These are phyloP conservation scores for Lepidocyrtinus sp. DNA, from an alignment of 2,888 invertebrate genomes.

Conservation along the genomic window DNA sequence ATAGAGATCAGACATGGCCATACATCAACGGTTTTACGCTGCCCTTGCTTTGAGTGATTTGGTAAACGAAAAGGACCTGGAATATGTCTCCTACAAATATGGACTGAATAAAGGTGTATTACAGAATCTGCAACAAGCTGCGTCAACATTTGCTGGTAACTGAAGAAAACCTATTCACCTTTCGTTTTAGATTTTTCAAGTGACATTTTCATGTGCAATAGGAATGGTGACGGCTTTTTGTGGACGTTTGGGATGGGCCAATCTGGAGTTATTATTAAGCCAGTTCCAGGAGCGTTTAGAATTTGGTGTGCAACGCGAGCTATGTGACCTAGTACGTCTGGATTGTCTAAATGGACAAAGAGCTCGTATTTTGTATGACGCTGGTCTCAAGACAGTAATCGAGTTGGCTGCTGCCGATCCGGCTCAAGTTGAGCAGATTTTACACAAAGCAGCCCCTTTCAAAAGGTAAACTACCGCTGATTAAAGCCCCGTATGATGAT, in stretches of 20 bases:
- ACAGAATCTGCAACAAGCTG: constrained; percentile 94
- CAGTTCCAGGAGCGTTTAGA: constrained; percentile 95
- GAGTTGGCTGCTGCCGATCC: constrained; percentile 84
- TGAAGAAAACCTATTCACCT: too few species aligned
- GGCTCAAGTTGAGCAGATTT: constrained; percentile 81
- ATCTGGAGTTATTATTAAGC: constrained; percentile 88
- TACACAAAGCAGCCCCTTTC: constrained; percentile 87
- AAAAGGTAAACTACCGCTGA: constrained; percentile 76
- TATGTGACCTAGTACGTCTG: constrained; percentile 91
- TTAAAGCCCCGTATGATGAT: not conserved
- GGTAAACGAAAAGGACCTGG: constrained; percentile 89
- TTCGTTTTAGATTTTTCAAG: too few species aligned
- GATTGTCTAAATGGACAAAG: constrained; percentile 86
- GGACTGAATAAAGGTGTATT: constrained; percentile 90
- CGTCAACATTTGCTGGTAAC: constrained; percentile 94
- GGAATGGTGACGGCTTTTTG: constrained; percentile 99
- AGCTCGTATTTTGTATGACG: constrained; percentile 87
- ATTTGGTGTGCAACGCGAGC: constrained; percentile 93
- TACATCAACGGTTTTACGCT: constrained; percentile 83
- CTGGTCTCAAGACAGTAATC: constrained; percentile 84
- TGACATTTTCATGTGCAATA: constrained; percentile 71
- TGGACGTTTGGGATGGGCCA: constrained; percentile 91
- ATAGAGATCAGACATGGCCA: constrained; percentile 65
- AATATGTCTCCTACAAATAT: constrained; percentile 86
- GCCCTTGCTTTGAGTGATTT: constrained; percentile 93